Base-by-base conservation (phyloP, 2,888 invertebrate species). In the Ochlodes sylvanus region DNA sequence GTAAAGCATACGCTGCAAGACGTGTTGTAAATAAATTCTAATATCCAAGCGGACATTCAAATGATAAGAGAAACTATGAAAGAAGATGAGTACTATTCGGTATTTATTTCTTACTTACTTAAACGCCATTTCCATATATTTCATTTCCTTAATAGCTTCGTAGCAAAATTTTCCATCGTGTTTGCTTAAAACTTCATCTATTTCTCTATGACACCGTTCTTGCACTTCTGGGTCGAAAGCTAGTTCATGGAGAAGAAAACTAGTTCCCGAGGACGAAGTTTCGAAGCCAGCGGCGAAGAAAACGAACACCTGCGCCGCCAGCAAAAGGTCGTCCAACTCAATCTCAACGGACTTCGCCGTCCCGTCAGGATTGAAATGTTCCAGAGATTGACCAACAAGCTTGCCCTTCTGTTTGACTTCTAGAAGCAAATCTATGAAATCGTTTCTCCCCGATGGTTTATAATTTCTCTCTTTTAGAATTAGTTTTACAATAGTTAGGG, bases 81-180 rank as follows among this genome's bases (percentile, higher is more conserved):
- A n/a, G n/a, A n/a, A n/a, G n/a, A n/a, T n/a, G n/a, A n/a, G n/a
- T n/a, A n/a, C n/a, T n/a, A n/a, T n/a, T n/a, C n/a, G n/a, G n/a
- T n/a, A n/a, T n/a, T n/a, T n/a, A 27, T 27, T 4, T 27, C 0
- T 9, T 58, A 75, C 71, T 82, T 79, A 71, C 71, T 77, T 84
- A 71, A 83, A 79, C 2, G 77, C 78, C 80, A 75, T 85, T 85
- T 15, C 87, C 82, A 32, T 89, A 72, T 89, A 89, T 0, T 77
- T 83, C 89, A 90, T 87, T 54, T 89, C 87, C 38, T 81, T 82
- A 12, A 90, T 65, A 0, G 87, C 81, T 0, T 87, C 90, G 70
- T 88, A 89, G 70, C 83, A 80, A 1, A 89, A 75, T 14, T 76
- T 78, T 15, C 82, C 79, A 15, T 81, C 70, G 69, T 88, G 73